Base-by-base conservation (phyloP, 2,797 vertebrate species). In the Lagorchestes hirsutus region DNA sequence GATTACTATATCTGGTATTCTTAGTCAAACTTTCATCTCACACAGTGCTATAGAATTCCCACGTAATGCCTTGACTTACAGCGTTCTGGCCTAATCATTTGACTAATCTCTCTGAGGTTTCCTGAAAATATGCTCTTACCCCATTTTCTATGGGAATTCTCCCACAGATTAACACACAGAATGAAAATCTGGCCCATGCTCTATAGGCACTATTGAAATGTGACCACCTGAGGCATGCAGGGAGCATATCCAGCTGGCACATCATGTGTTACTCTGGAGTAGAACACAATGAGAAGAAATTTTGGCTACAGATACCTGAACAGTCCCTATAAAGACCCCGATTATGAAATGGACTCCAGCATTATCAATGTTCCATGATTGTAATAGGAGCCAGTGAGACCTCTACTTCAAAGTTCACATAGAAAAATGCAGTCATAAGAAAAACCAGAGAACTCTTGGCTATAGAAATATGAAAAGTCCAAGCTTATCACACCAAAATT, bases 171-270 rank as follows among this genome's bases (percentile, higher is more conserved):
- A 98, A 97, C 97, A 97, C 94, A 97, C 96, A 97, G 95, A 98
- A 97, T 97, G 97, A 98, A 97, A 97, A 98, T 96, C 98, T 98
- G 98, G 98, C 98, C 97, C 98, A 97, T 97, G 93, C 95, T 98
- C 96, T 98, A 98, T 97, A 97, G 97, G 97, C 97, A 97, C 97
- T 97, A 98, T 98, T 98, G 97, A 98, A 98, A 98, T 97, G 97
- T 97, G 97, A 96, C 97, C 98, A 98, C 98, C 97, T 98, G 97
- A 98, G 97, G 98, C 97, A 98, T 97, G 97, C 93, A 97, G 97
- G 98, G 97, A 98, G 97, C 96, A 97, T 95, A 98, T 98, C 97
- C 98, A 98, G 98, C 98, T 98, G 98, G 98, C 98, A 98, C 93
- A 90, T 97, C 96, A 97, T 97, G 98, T 97, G 97, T 94, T 97